Conservation (phyloP, 92 coral and sea anemone genomes). For the Porites lobata region DNA sequence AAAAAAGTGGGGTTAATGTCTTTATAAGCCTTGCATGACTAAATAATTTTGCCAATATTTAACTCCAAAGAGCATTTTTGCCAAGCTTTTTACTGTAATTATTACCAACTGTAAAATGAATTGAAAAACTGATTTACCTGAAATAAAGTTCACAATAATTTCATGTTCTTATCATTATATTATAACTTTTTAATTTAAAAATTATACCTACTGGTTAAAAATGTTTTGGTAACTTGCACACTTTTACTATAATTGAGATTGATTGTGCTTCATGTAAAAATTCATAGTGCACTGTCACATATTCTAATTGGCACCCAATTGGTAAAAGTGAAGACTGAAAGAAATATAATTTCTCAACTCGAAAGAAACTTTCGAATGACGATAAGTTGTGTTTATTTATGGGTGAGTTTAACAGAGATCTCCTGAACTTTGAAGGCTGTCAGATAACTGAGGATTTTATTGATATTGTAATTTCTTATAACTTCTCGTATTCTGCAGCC, state of each 20-base stretch:
- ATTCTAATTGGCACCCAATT: background rate
- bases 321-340: background rate
- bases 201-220: background rate
- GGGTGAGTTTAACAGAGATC: background rate
- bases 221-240: background rate
- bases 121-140: too few relatives aligned
- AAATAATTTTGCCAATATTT: too few relatives aligned
- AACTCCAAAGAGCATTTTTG: too few relatives aligned
- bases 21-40: too few relatives aligned
- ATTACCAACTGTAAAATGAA: too few relatives aligned
- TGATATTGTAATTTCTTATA: background rate
- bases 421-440: background rate
- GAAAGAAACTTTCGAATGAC: background rate
- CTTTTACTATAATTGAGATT: background rate
- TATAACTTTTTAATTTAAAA: background rate
- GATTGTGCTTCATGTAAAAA: background rate
- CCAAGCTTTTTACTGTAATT: too few relatives aligned
- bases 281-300: background rate
- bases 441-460: background rate
- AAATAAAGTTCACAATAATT: too few relatives aligned
- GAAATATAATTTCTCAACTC: background rate
- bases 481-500: background rate
- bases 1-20: too few relatives aligned
- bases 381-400: background rate
- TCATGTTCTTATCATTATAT: too few relatives aligned